phyloP scores from a whole-genome alignment of 2,113 vertebrate species.

The Hippocampus zosterae region DNA sequence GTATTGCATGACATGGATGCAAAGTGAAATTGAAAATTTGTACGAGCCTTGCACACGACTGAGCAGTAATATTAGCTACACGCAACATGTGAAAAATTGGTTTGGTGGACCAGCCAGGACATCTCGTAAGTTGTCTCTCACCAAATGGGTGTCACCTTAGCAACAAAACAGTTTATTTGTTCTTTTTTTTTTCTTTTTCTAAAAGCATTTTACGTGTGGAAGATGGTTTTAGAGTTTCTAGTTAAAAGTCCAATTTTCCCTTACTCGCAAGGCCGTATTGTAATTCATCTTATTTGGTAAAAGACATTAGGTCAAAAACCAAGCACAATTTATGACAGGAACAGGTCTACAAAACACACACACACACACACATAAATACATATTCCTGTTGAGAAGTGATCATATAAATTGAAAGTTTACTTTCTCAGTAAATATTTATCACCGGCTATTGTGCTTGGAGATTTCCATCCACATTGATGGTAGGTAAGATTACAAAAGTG shows the following conservation, averaged over 20 bases:
- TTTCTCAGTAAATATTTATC: slow-evolving; percentile 56
- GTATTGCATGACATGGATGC: no score
- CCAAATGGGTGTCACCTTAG: not conserved
- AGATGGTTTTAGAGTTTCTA: not conserved
- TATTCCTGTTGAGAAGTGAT: slow-evolving; percentile 5
- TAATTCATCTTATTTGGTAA: slow-evolving; percentile 16
- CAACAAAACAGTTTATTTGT: not conserved
- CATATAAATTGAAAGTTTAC: slow-evolving; percentile 39
- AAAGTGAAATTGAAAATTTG: no score
- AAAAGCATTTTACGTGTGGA: no score
- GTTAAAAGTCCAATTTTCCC: not conserved
- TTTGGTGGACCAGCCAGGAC: no score
- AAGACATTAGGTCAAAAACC: slow-evolving; percentile 8
- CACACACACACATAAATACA: not conserved
- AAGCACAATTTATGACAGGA: slow-evolving; percentile 37
- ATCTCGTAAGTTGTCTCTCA: no score
- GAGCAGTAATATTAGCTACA: no score
- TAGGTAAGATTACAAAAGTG: slow-evolving; percentile 38
- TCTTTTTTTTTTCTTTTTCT: not conserved
- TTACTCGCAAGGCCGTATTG: not conserved
- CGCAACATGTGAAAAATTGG: no score
- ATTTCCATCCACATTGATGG: slow-evolving; percentile 38
- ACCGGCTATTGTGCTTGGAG: slow-evolving; percentile 51
- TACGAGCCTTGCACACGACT: no score
- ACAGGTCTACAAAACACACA: slow-evolving; percentile 17